Base-by-base conservation (phyloP, 2,888 invertebrate genomes). In the Melieria picta region DNA sequence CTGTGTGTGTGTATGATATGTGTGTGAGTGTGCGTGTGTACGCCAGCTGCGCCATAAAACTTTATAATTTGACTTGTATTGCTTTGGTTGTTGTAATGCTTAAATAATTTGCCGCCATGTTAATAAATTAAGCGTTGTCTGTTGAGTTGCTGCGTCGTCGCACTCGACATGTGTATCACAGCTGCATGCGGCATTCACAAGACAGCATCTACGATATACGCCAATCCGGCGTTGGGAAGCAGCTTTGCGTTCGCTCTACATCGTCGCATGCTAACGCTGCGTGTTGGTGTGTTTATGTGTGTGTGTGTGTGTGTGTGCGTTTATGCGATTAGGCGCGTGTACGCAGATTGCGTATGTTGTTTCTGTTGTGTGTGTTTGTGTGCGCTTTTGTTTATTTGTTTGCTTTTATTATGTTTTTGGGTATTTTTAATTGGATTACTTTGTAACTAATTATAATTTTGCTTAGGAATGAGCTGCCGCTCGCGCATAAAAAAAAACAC, bases 381-480 rank as follows among this genome's bases (percentile, higher is more conserved):
- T 30, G 30, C 30, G 30, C 30, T 5, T 52, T 52, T 50, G 50
- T 50, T 50, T 50, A 50, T 10, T 10, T 66, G 65, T 66, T 66
- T 66, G 57, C 30, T 30, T 66, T 66, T 57, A 57, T 66, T 57
- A 66, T 57, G 65, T 56, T 66, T 50, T 66, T 66, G 65, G 56
- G 45, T 57, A 57, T 66, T 66, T 66, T 66, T 57, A 57, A 57
- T 66, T 66, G 47, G 57, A 66, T 66, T 66, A 57, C 65, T 66
- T 66, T 66, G 65, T 47, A 66, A 66, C 65, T 66, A 66, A 66
- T 66, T 66, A 66, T 56, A 66, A 57, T 66, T 56, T 47, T 52
- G 55, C 64, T 10, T 13, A 65, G 43, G 13, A 13, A 55, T 30
- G 30, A 30, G 30, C 30, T 30, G 30, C 30, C 30, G 30, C 30